phyloP scores from a whole-genome alignment of 1,140 invertebrate genomes.

The Drosophila bocki region DNA sequence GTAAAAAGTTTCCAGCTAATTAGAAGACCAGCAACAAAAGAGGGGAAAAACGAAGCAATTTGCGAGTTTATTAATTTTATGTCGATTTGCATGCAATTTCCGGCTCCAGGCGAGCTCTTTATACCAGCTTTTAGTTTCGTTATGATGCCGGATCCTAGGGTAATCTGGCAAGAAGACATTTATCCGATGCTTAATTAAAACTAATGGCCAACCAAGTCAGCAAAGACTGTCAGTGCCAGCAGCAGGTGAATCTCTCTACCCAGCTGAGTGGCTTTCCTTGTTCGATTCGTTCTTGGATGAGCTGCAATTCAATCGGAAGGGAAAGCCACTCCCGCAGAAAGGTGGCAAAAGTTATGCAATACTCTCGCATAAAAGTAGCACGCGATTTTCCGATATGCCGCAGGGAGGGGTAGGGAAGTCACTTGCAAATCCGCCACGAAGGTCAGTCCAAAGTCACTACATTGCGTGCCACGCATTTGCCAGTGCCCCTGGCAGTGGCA shows the following conservation, averaged over 20 bases:
- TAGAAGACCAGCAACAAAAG: conserved; percentile 40
- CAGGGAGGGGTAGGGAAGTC: conserved; percentile 21
- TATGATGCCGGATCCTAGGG: conserved; percentile 34
- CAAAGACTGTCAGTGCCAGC: conserved; percentile 14
- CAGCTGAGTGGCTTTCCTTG: conserved; percentile 68
- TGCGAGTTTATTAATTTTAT: conserved; percentile 80
- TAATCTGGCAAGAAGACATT: conserved; percentile 67
- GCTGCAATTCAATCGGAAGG: conserved; percentile 66
- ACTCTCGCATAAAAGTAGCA: conserved; percentile 40
- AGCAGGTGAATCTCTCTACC: conserved; percentile 39
- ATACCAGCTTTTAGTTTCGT: conserved; percentile 36
- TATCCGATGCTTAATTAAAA: conserved; percentile 66
- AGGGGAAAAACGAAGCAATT: conserved; percentile 50
- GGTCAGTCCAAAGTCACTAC: conserved; percentile 69
- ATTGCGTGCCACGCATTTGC: conserved; percentile 59
- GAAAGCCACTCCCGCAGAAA: conserved; percentile 52
- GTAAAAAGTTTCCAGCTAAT: conserved; percentile 74
- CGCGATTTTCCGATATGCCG: conserved; percentile 60
- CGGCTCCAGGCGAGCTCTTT: conserved; percentile 67
- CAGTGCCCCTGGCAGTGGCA: conserved; percentile 47
- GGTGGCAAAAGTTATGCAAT: conserved; percentile 64
- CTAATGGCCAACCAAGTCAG: conserved; percentile 51
- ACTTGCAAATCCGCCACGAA: conserved; percentile 52
- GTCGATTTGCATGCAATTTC: conserved; percentile 80
- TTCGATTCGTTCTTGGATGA: conserved; percentile 57